phyloP scores from a whole-genome alignment of 1,140 invertebrate species.

The Neotoxoptera formosana region DNA sequence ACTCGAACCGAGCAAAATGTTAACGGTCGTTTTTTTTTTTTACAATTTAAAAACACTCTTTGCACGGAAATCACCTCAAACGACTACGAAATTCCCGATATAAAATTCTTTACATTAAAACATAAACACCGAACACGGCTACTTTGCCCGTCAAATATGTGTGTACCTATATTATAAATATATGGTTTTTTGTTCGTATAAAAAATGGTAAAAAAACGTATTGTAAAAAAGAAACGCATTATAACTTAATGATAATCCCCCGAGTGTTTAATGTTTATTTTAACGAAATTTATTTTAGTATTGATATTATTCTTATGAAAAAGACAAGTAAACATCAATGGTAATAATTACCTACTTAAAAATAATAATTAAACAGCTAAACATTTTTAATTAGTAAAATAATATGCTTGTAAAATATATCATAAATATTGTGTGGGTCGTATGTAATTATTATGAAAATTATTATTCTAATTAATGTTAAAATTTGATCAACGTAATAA shows the following conservation, averaged over 20 bases:
- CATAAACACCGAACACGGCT: not conserved
- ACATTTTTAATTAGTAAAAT: not conserved
- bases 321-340: not conserved
- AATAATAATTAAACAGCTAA: not conserved
- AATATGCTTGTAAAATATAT: too few relatives aligned
- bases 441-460: too few relatives aligned
- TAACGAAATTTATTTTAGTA: not conserved
- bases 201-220: not conserved
- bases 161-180: not conserved
- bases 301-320: not conserved
- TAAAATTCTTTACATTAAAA: not conserved
- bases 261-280: too few relatives aligned
- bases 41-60: not conserved
- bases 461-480: too few relatives aligned
- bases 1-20: not conserved
- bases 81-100: not conserved
- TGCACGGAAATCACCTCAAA: not conserved
- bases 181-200: not conserved
- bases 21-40: not conserved
- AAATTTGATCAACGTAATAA: too few relatives aligned
- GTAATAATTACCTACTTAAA: not conserved
- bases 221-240: not conserved
- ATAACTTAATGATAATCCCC: too few relatives aligned
- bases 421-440: too few relatives aligned
- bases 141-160: not conserved